phyloP scores from a whole-genome alignment of 2,888 invertebrate genomes.

The Drosophila atripex region DNA sequence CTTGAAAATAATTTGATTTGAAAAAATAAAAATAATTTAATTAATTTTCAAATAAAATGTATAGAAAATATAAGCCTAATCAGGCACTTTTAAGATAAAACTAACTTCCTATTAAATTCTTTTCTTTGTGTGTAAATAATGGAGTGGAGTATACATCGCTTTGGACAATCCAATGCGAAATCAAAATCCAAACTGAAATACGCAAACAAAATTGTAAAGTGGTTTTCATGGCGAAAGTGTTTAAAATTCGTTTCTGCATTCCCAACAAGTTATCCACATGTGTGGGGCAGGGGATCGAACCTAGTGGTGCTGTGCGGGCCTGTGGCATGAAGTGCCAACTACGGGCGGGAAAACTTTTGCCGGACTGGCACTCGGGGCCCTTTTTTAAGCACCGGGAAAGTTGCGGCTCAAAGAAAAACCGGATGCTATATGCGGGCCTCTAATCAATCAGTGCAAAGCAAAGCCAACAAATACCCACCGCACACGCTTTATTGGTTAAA shows the following conservation, averaged over 20 bases:
- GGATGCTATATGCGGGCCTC: constrained; percentile 34
- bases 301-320: constrained; percentile 10
- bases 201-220: constrained; percentile 74
- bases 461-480: constrained; percentile 20
- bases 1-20: not conserved
- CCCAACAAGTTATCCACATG: constrained; percentile 16
- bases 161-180: constrained; percentile 70
- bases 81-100: not conserved
- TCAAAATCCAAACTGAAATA: constrained; percentile 72
- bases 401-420: constrained; percentile 12
- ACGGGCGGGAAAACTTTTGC: constrained; percentile 48
- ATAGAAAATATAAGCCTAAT: not conserved
- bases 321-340: constrained; percentile 68
- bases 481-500: constrained; percentile 51
- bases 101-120: not conserved
- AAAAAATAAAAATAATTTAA: not conserved
- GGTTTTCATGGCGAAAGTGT: constrained; percentile 63
- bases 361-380: not conserved
- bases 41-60: not conserved
- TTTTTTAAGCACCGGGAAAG: constrained; percentile 4
- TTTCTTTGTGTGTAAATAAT: constrained; percentile 4
- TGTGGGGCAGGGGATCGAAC: constrained; percentile 1
- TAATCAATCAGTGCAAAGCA: constrained; percentile 36
- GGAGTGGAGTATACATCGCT: constrained; percentile 55
- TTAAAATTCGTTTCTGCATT: constrained; percentile 56